Conservation (phyloP, 2,888 invertebrate genomes). For the Heteropelma amictum region DNA sequence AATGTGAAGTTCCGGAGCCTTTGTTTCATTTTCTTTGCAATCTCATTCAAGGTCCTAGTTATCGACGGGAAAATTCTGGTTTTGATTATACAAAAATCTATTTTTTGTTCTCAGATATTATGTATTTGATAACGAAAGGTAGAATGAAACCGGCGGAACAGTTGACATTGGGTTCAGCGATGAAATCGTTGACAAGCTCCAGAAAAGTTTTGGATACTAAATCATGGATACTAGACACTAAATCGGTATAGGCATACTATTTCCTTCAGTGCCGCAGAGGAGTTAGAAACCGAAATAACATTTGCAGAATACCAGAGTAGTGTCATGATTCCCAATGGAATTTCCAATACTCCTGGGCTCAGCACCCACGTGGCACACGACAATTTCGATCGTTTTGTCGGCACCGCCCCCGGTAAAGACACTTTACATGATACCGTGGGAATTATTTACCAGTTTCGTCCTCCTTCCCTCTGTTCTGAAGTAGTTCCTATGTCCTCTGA, state of each 20-base stretch:
- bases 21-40: neutral
- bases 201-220: conserved; percentile 6
- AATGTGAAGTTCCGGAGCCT: neutral
- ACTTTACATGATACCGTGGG: conserved; percentile 41
- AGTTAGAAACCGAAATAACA: conserved; percentile 65
- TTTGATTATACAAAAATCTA: neutral
- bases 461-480: neutral
- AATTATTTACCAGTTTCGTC: conserved; percentile 54
- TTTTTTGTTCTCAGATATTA: neutral
- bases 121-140: conserved; percentile 1
- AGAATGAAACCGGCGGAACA: conserved; percentile 23
- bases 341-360: conserved; percentile 7
- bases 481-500: neutral
- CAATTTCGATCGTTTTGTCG: conserved; percentile 62
- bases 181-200: conserved; percentile 24
- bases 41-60: neutral
- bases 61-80: neutral
- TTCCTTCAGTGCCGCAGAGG: conserved; percentile 62
- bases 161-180: conserved; percentile 23
- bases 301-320: conserved; percentile 34
- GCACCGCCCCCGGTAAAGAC: conserved; percentile 60
- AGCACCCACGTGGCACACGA: conserved; percentile 58
- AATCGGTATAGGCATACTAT: conserved; percentile 62
- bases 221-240: too few species aligned
- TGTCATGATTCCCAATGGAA: neutral